These are phyloP conservation scores for Dendrophyllia cribrosa DNA, from an alignment of 64 coral and sea anemone genomes.

Conservation along the genomic window DNA sequence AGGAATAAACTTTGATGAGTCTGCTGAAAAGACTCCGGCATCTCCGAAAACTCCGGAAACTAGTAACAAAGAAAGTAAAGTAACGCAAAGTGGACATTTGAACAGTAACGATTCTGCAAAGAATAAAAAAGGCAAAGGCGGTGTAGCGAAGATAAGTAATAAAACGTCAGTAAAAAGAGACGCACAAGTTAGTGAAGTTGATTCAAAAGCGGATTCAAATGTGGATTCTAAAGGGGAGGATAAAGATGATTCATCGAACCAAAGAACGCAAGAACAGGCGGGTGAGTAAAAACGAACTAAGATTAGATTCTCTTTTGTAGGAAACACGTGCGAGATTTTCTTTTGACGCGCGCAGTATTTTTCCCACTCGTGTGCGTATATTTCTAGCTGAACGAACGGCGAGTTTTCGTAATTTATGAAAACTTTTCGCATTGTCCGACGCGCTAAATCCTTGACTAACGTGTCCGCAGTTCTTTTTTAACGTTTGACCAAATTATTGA, in stretches of 20 bases:
- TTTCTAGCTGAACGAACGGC: too few relatives aligned
- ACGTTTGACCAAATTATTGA: too few relatives aligned
- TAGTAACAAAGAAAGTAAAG: not conserved
- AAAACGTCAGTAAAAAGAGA: not conserved
- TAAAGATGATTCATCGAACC: slow-evolving; percentile 1
- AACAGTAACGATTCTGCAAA: slow-evolving; percentile 1
- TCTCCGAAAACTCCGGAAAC: too few relatives aligned
- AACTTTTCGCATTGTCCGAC: too few relatives aligned
- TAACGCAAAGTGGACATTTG: not conserved
- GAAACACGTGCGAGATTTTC: too few relatives aligned
- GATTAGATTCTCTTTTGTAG: too few relatives aligned
- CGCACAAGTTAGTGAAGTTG: not conserved
- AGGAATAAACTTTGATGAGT: slow-evolving; percentile 29
- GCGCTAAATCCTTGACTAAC: too few relatives aligned
- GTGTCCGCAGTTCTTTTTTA: too few relatives aligned
- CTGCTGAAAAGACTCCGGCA: not conserved
- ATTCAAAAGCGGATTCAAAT: too few relatives aligned
- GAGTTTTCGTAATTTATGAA: too few relatives aligned
- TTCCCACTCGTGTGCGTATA: too few relatives aligned
- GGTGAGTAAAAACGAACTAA: not conserved
- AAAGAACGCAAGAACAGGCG: slow-evolving; percentile 19
- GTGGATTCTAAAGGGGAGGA: not conserved
- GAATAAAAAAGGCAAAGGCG: not conserved
- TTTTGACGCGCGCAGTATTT: too few relatives aligned
- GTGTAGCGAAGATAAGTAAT: not conserved